A percentile compares a stretch with the other conserved stretches of the same genome.
Conservation (phyloP, 2,888 invertebrate genomes). For the Drosophila putrida region DNA sequence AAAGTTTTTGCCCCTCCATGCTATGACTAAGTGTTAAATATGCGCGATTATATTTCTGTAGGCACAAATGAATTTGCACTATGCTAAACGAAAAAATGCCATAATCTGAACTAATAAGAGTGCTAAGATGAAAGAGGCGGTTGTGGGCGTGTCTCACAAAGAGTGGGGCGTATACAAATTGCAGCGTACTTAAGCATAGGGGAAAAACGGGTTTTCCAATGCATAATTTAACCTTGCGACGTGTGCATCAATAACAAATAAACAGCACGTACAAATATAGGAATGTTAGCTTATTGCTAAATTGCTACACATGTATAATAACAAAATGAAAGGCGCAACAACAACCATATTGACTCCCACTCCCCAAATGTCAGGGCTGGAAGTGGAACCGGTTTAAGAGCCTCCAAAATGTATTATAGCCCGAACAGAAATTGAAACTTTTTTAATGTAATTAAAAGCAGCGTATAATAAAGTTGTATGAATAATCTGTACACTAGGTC, state of each 20-base stretch:
- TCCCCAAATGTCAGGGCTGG: slow-evolving; percentile 13
- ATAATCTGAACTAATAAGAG: slow-evolving; percentile 58
- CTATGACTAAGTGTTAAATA: slow-evolving; percentile 40
- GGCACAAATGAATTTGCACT: slow-evolving; percentile 56
- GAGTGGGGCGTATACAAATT: slow-evolving; percentile 22
- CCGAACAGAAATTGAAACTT: slow-evolving; percentile 6
- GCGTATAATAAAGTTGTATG: slow-evolving; percentile 1
- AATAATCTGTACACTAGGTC: slow-evolving; percentile 4
- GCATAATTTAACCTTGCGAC: slow-evolving; percentile 63
- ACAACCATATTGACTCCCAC: slow-evolving; percentile 33
- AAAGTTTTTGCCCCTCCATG: slow-evolving; percentile 2
- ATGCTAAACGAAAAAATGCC: slow-evolving; percentile 32
- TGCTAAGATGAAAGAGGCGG: slow-evolving; percentile 19
- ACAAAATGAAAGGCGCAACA: slow-evolving; percentile 16
- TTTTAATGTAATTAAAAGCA: slow-evolving; percentile 8
- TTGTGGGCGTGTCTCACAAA: slow-evolving; percentile 36
- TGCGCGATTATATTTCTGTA: slow-evolving; percentile 40
- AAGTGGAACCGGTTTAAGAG: slow-evolving; percentile 45
- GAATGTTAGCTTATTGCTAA: slow-evolving; percentile 26
- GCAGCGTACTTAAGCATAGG: slow-evolving; percentile 11
- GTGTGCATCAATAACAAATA: slow-evolving; percentile 63
- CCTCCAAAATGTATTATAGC: slow-evolving; percentile 4
- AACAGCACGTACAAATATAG: slow-evolving; percentile 37
- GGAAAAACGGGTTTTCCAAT: slow-evolving; percentile 54
- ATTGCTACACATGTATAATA: slow-evolving; percentile 13